Conservation (phyloP, 2,113 vertebrate species). For the Hirundichthys speculiger region DNA sequence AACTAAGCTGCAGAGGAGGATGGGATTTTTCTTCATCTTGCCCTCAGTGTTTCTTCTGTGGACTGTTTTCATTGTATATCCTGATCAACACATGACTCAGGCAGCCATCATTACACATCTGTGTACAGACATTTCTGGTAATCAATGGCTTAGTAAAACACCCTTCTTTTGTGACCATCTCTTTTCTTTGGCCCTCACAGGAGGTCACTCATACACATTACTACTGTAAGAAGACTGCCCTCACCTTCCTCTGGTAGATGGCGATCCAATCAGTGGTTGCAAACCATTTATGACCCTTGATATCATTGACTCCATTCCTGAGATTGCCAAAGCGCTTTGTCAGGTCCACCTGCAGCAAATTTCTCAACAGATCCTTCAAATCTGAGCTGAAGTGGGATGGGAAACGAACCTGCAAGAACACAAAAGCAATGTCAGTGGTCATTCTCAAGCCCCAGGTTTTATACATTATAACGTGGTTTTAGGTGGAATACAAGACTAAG, state of each 20-base stretch:
- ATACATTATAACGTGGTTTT: too few species aligned
- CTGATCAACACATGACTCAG: background rate
- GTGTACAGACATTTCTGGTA: background rate
- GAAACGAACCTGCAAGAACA: constrained; percentile 84
- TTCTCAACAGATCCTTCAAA: constrained; percentile 92
- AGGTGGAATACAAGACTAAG: too few species aligned
- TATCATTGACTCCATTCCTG: constrained; percentile 93
- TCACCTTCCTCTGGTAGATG: constrained; percentile 94
- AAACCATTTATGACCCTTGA: constrained; percentile 96
- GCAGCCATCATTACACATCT: background rate
- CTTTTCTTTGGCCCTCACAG: background rate
- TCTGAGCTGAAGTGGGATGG: constrained; percentile 95
- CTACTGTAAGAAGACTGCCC: too few species aligned
- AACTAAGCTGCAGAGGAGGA: too few species aligned
- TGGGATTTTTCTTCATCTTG: too few species aligned
- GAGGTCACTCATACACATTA: background rate
- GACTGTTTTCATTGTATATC: too few species aligned
- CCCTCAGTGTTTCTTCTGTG: too few species aligned
- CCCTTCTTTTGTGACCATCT: background rate
- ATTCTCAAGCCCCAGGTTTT: background rate
- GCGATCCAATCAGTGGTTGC: constrained; percentile 95
- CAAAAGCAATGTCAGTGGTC: background rate
- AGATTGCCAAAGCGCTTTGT: constrained; percentile 95
- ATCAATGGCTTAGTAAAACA: constrained; percentile 10
- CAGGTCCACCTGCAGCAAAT: constrained; percentile 93